Evolutionary conservation across 2,797 vertebrate genomes (phyloP).

Genomic region (Synanceia verrucosa): DNA sequence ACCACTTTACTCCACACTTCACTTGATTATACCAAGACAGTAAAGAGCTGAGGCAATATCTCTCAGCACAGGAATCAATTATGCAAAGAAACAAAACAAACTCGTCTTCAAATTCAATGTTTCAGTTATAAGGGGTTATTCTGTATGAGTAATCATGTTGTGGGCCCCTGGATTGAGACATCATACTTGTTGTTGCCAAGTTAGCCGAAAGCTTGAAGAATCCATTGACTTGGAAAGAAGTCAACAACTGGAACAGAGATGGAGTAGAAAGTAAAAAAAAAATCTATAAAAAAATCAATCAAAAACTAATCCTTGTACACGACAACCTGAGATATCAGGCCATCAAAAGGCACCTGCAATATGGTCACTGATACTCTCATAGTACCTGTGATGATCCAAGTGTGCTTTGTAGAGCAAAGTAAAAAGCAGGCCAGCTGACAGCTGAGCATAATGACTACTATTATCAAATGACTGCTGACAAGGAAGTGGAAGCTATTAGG

Average conservation of each 20-base stretch:
- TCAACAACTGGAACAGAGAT: neutral
- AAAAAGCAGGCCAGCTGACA: conserved; percentile 34
- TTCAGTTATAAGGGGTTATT: neutral
- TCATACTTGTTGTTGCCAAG: neutral
- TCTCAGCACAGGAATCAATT: conserved; percentile 37
- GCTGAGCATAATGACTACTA: conserved; percentile 36
- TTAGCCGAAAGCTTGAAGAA: conserved; percentile 8
- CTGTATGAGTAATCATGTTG: neutral
- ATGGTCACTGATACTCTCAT: neutral
- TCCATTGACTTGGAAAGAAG: conserved; percentile 4
- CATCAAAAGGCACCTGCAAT: neutral
- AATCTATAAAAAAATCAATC: conserved; percentile 4
- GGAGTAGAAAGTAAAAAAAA: conserved; percentile 19
- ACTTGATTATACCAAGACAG: conserved; percentile 41
- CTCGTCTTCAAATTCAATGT: neutral
- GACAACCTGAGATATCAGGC: neutral
- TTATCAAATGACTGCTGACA: conserved; percentile 51
- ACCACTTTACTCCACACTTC: conserved; percentile 32
- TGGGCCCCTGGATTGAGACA: neutral
- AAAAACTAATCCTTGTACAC: neutral
- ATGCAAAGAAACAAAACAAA: conserved; percentile 38
- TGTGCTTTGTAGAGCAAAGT: neutral
- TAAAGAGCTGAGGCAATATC: conserved; percentile 32
- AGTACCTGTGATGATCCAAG: neutral
- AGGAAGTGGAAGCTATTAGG: conserved; percentile 52